phyloP scores from a whole-genome alignment of 2,888 invertebrate genomes.

The Aradus depressus region DNA sequence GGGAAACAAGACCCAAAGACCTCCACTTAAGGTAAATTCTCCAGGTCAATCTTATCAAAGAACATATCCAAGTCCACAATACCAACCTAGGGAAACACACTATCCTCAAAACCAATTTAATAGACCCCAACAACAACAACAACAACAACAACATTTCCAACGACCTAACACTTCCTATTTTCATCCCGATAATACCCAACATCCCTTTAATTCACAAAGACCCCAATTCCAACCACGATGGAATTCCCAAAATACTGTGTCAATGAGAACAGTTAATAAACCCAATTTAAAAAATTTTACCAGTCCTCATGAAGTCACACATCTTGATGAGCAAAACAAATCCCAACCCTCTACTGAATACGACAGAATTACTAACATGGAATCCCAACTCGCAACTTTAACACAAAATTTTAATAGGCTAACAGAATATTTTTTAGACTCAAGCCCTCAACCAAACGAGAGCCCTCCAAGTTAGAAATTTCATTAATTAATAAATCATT shows the following conservation, averaged over 20 bases:
- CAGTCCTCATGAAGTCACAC: neutral
- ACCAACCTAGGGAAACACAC: no score
- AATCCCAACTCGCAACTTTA: neutral
- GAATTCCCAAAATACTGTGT: conserved; percentile 1
- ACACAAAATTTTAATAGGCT: no score
- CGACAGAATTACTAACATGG: neutral
- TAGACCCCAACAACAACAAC: neutral
- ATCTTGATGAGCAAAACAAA: neutral
- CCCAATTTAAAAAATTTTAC: neutral
- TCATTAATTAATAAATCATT: conserved; percentile 1
- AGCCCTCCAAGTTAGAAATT: neutral
- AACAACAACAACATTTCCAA: neutral
- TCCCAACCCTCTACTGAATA: neutral
- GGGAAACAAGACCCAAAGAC: neutral
- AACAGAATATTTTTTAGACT: no score
- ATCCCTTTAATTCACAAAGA: no score
- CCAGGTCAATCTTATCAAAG: no score
- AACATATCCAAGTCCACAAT: no score
- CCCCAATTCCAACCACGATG: neutral
- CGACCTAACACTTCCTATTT: neutral
- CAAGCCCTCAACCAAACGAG: no score
- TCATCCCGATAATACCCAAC: neutral
- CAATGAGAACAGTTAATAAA: neutral
- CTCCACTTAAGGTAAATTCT: no score
- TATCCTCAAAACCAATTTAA: no score